Conservation (phyloP, 2,113 vertebrate genomes). For the Orcinus orca region DNA sequence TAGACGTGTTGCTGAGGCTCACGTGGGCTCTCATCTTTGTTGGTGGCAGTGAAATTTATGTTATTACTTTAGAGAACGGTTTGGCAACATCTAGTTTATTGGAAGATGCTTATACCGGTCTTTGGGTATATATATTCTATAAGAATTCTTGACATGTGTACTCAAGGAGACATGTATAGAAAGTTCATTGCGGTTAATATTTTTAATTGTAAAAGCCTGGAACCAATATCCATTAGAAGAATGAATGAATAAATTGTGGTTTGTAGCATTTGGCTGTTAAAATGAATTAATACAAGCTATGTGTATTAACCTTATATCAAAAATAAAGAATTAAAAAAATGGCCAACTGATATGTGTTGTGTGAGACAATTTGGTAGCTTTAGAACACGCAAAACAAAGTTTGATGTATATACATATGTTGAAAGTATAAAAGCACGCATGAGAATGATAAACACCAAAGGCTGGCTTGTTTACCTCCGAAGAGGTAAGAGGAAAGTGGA, state of each 20-base stretch:
- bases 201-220: conserved; percentile 34
- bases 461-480: background rate
- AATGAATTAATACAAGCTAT: background rate
- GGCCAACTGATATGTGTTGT: background rate
- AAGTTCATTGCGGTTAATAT: background rate
- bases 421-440: background rate
- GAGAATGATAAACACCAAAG: background rate
- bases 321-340: background rate
- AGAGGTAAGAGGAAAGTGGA: background rate
- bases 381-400: background rate
- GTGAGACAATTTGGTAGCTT: background rate
- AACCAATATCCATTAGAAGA: background rate
- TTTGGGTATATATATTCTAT: background rate
- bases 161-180: background rate
- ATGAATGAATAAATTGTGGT: background rate
- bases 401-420: too few relatives aligned
- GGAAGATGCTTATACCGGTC: background rate
- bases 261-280: background rate
- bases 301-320: background rate
- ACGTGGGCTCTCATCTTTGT: background rate
- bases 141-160: background rate
- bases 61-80: background rate
- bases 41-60: conserved; percentile 2
- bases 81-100: background rate
- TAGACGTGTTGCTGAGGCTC: background rate